Base-by-base conservation (phyloP, 92 coral and sea anemone genomes). In the Anthopleura xanthogrammica region DNA sequence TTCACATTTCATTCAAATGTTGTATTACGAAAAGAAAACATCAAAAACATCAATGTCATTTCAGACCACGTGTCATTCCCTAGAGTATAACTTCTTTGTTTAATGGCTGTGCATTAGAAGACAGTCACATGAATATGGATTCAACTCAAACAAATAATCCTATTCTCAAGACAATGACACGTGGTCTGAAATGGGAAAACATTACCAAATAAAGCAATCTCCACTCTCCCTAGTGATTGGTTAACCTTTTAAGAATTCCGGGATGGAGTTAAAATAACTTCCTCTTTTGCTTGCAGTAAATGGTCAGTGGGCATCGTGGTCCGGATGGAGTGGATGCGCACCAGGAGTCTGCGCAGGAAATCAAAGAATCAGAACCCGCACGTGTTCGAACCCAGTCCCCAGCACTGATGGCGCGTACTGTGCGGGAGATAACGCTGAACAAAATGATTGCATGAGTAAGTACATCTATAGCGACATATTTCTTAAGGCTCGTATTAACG, bases 241-340 rank as follows among this genome's bases (percentile, higher is more conserved):
- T 65, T 65, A 65, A 11, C 39, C 1, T 2, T 42, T 23, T 17
- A 52, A 58, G 64, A 17, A 10, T 17, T 54, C 19, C 16, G 20
- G 43, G 50, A 79, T 43, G 22, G 70, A 1, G 54, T 54, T 20
- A 60, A 60, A 17, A 60, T 17, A 16, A 12, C 55, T 78, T 74
- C 75, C 36, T 29, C 36, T 16, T 76, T 82, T 56, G 55, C 39
- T 78, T 39, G 24, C 60, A 93, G 97, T 91, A 55, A 86, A 90
- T 74, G 99, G 99, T 16, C 90, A 90, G 29, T 96, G 99, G 99
- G 85, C 98, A 16, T 89, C 75, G 1, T 96, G 99, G 99, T 96
- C 99, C 14, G 89, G 81, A 16, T 96, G 98, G 98, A 96, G 99
- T 78, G 99, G 99, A 16, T 96, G 99, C 76, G 99, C 98, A 16